Evolutionary conservation across 2,113 vertebrate genomes (phyloP), one percentile per base, ranked within the genome.

Genomic region (Panthera uncia): DNA sequence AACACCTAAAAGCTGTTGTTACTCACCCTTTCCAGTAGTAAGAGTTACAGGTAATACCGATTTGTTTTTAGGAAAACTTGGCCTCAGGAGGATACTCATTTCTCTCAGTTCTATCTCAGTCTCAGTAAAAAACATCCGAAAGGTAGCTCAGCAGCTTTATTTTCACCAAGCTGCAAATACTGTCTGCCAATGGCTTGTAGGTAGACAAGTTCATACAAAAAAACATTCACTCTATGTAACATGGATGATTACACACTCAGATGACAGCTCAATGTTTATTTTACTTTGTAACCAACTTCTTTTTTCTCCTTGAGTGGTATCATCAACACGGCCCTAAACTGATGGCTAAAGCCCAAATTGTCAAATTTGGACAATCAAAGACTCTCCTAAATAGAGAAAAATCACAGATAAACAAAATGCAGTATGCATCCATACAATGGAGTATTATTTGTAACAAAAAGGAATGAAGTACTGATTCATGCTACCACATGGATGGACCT

Each of bases 101-200:
- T 76, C 71, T 92, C 85, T 88, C 73, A 76, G 14, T 23, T 45
- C 48, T 79, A 57, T 48, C 89, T 82, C 27, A 69, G 0, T 36
- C 94, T 76, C 29, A 84, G 73, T 81, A 85, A 80, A 36, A 98
- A 98, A 55, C 94, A 94, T 12, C 38, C 45, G 41, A 78, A 97
- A 86, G 14, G n/a, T 45, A 69, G 14, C 4, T 95, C 27, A 8
- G 23, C 2, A 8, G 73, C 16, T 80, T 89, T 61, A 27, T 81
- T 87, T 68, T 41, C 45, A 80, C 66, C 36, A 87, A 38, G 6
- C 9, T 82, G 65, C 8, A 87, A 87, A 6, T 68, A 78, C 15
- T 48, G 4, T 29, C 57, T 13, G 8, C 31, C 76, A n/a, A 13
- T 3, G 63, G 31, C 13, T 61, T 82, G 18, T 27, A 92, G 25